Base-by-base conservation (phyloP, 2,888 invertebrate species). In the Atrina japonica region DNA sequence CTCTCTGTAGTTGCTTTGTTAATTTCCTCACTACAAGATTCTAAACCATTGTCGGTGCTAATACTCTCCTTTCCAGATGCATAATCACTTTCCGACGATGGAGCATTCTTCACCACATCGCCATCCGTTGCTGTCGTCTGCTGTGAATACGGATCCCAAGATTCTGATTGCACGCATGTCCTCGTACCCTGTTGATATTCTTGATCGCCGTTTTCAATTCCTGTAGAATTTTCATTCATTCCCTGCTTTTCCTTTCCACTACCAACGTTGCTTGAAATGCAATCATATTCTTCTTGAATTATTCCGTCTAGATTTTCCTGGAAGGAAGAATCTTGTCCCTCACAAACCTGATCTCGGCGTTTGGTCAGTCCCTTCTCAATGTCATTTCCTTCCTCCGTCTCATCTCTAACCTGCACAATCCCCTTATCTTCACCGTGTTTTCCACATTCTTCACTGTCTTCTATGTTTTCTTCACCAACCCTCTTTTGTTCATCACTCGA, bases 21-120 rank as follows among this genome's bases (percentile, higher is more conserved):
- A 50, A 23, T 18, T 27, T 5, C 56, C 16, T 21, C n/a, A n/a
- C n/a, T n/a, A n/a, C n/a, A n/a, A n/a, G n/a, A n/a, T n/a, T n/a
- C n/a, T n/a, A n/a, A n/a, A 53, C n/a, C 23, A 21, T 53, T 16
- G 16, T 73, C 66, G n/a, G 72, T 70, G 23, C 67, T 68, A 11
- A 73, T 50, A 61, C 75, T 76, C 56, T 78, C 77, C 43, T 69
- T 56, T 5, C 75, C 77, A 6, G 77, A 78, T 69, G 71, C 73
- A 40, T 76, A 78, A 47, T 78, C 78, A 25, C 78, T 74, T 35
- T 78, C 78, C 1, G 78, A 74, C 0, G 43, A 52, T n/a, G 78
- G 72, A n/a, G 23, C n/a, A 9, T 45, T 45, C 16, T n/a, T n/a
- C n/a, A n/a, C n/a, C n/a, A n/a, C n/a, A n/a, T n/a, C n/a, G n/a